Conservation (phyloP, 2,797 vertebrate genomes). For the Liasis olivaceus region DNA sequence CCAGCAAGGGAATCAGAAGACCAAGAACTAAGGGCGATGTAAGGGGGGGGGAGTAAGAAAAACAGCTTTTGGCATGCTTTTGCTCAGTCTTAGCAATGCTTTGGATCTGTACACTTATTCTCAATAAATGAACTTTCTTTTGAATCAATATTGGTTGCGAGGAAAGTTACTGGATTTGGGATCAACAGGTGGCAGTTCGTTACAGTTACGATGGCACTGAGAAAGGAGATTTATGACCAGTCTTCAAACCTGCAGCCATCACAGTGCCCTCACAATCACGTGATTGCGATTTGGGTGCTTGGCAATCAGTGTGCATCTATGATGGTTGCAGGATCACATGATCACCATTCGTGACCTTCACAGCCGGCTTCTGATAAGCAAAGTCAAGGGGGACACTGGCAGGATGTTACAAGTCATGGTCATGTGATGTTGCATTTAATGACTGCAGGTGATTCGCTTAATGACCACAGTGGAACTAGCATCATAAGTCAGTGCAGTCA, state of each 20-base stretch:
- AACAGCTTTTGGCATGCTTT: too few species aligned
- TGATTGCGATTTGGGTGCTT: background rate
- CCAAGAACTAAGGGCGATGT: too few species aligned
- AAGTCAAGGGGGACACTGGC: background rate
- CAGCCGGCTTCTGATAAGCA: background rate
- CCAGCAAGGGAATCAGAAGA: too few species aligned
- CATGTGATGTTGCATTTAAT: background rate
- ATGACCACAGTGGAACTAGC: background rate
- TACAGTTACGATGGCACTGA: background rate
- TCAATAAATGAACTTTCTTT: too few species aligned
- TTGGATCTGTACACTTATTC: too few species aligned
- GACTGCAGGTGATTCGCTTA: background rate
- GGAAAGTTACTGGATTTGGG: too few species aligned
- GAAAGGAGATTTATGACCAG: background rate
- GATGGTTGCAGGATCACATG: background rate
- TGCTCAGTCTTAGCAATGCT: too few species aligned
- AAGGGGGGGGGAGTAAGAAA: too few species aligned
- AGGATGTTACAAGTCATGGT: background rate
- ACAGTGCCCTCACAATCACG: background rate
- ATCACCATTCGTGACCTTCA: background rate
- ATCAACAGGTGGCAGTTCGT: too few species aligned
- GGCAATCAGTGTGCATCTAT: background rate
- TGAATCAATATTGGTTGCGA: too few species aligned
- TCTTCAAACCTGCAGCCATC: background rate
- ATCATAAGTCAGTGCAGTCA: background rate